Evolutionary conservation across 2,888 invertebrate species (phyloP), one percentile per base, ranked within the genome.

Genomic region (Amaurobius ferox): DNA sequence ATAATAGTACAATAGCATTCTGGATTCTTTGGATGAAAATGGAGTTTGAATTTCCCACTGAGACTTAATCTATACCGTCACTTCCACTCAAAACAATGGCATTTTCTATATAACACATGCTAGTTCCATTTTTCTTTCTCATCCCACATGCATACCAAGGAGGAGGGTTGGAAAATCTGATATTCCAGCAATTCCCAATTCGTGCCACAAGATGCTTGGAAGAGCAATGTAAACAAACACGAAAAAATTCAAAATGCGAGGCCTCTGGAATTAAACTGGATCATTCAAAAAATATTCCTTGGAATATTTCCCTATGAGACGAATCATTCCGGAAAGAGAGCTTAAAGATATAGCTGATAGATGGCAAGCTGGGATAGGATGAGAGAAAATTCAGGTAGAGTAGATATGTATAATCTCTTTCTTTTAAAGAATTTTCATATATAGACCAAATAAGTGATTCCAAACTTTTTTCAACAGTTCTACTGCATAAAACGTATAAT

Each of bases 41-140:
- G 55, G 55, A 3, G 55, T 1, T 55, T 55, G 2, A 44, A 44
- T 16, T 44, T 5, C n/a, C 44, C n/a, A 16, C 16, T 13, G 11
- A 44, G 44, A 44, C 16, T 16, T 44, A 2, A 13, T 16, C 16
- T 2, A 16, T 13, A 44, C 6, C 44, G 35, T 61, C 19, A 80
- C 55, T 28, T 74, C 26, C 39, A 80, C 62, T 76, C 32, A 74
- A 44, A 81, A 81, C 81, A 81, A 70, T 81, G 68, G 62, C 68
- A 62, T 74, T 81, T 76, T 62, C 74, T 44, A 44, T 81, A 66
- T 79, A 66, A 64, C 71, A 68, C 28, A 30, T 16, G 61, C 48
- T 39, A 55, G 66, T 72, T 76, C 71, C 72, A 77, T 72, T 77
- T 72, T 72, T 78, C 64, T 48, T 40, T 71, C 66, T 40, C 70